Evolutionary conservation across 2,888 invertebrate species (phyloP).

Genomic region (Drosophila picticornis): DNA sequence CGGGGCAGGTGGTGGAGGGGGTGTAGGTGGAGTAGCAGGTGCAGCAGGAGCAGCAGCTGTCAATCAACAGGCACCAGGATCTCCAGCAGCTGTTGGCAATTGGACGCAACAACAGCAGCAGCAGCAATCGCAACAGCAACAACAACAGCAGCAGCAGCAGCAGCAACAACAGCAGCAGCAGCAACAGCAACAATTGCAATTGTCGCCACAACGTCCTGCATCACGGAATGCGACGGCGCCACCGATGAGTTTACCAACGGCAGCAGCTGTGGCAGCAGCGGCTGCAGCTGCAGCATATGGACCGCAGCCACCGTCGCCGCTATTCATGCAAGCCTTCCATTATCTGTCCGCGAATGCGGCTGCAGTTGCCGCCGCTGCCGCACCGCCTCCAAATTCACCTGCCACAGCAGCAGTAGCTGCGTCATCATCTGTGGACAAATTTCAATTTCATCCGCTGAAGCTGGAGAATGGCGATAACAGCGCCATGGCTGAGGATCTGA

Average conservation of each 20-base stretch:
- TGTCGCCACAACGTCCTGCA: conserved; percentile 80
- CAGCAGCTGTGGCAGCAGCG: conserved; percentile 84
- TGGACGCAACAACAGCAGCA: conserved; percentile 50
- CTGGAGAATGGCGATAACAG: conserved; percentile 75
- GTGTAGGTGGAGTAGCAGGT: background rate
- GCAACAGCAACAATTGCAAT: conserved; percentile 71
- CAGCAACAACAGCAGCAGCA: conserved; percentile 64
- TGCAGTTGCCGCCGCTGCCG: conserved; percentile 58
- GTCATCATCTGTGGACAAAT: conserved; percentile 69
- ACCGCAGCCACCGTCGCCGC: conserved; percentile 84
- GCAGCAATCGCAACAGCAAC: conserved; percentile 25
- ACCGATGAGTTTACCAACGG: conserved; percentile 81
- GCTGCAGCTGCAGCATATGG: conserved; percentile 83
- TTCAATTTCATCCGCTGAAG: conserved; percentile 83
- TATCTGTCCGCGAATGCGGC: conserved; percentile 83
- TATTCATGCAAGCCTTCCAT: conserved; percentile 85
- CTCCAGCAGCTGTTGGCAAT: conserved; percentile 55
- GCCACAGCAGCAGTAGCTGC: conserved; percentile 49
- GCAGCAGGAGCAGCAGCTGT: conserved; percentile 5
- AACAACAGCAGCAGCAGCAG: conserved; percentile 49
- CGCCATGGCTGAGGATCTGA: conserved; percentile 86
- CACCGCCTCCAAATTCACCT: conserved; percentile 84
- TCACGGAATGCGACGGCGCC: conserved; percentile 66
- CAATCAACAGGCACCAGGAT: conserved; percentile 55
- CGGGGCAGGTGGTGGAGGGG: background rate